Conservation (phyloP, 1,140 invertebrate genomes). For the Papilio glaucus region DNA sequence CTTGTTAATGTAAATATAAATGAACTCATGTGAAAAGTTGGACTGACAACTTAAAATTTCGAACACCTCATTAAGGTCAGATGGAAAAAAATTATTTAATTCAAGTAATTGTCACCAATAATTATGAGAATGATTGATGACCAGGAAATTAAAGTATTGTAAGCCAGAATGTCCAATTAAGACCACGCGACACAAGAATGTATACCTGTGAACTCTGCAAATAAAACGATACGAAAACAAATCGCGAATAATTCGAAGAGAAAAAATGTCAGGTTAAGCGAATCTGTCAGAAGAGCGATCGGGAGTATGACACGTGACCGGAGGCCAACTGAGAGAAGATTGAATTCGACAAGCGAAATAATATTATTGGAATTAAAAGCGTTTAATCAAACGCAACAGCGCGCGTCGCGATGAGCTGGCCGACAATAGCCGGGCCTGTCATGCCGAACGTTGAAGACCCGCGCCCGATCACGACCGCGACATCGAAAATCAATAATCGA, state of each 20-base stretch:
- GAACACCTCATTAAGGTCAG: background rate
- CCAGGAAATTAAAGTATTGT: constrained; percentile 17
- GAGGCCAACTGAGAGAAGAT: constrained; percentile 61
- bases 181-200: constrained; percentile 1
- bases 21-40: background rate
- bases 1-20: background rate
- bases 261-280: constrained; percentile 52
- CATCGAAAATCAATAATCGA: constrained; percentile 82
- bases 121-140: background rate
- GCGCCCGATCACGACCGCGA: constrained; percentile 80
- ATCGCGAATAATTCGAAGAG: constrained; percentile 34
- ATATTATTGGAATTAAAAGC: constrained; percentile 82
- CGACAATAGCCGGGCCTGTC: constrained; percentile 78
- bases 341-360: constrained; percentile 72
- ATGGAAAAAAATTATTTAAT: background rate
- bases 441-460: constrained; percentile 69
- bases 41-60: background rate
- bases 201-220: constrained; percentile 4
- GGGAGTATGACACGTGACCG: constrained; percentile 59
- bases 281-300: constrained; percentile 43
- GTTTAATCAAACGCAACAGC: constrained; percentile 77
- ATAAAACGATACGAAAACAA: constrained; percentile 21
- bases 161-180: constrained; percentile 4
- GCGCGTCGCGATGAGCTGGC: constrained; percentile 58
- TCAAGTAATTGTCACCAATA: background rate